Base-by-base conservation (phyloP, 2,797 vertebrate species). In the Pseudomugil gertrudae region DNA sequence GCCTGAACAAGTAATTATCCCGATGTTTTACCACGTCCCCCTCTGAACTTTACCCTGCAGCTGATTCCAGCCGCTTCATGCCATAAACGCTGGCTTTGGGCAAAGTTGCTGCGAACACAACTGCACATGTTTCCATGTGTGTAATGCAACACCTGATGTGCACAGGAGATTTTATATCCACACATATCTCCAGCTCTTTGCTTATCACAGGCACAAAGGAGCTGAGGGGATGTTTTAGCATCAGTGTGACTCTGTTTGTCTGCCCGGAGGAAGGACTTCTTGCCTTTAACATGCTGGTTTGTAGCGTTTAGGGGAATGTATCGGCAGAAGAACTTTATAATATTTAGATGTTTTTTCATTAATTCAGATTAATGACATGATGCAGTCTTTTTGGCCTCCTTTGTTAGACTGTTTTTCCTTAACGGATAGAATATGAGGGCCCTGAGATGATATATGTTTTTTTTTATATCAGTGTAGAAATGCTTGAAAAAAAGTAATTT, bases 1-100 rank as follows among this genome's bases (percentile, higher is more conserved):
- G 75, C 40, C 62, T 67, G 2, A 13, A 74, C 57, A 50, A 66
- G 79, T 72, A 64, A 63, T 66, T 69, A 65, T 36, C 13, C 36
- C 0, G 6, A 17, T 43, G n/a, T 45, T 45, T 9, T 6, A n/a
- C 7, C 40, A 5, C 21, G 51, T 63, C 69, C 30, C 40, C 43
- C 3, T 1, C 55, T 45, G 72, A 53, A 68, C 53, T 59, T 57
- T 32, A 19, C 24, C 35, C 15, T 54, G 78, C 29, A 51, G 66
- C 43, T 84, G 69, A 69, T 79, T 71, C 51, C 66, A 53, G 63
- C 59, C 21, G 26, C 36, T 50, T 52, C 8, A 1, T 57, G 17
- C 36, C 2, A 29, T 56, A 35, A 27, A 63, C 36, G 8, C 1
- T 15, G 21, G n/a, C 48, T 23, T 23, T 43, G 0, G 50, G 26